Evolutionary conservation across 2,888 invertebrate species (phyloP), one percentile per base, ranked within the genome.

Genomic region (Tryphoninae sp.): DNA sequence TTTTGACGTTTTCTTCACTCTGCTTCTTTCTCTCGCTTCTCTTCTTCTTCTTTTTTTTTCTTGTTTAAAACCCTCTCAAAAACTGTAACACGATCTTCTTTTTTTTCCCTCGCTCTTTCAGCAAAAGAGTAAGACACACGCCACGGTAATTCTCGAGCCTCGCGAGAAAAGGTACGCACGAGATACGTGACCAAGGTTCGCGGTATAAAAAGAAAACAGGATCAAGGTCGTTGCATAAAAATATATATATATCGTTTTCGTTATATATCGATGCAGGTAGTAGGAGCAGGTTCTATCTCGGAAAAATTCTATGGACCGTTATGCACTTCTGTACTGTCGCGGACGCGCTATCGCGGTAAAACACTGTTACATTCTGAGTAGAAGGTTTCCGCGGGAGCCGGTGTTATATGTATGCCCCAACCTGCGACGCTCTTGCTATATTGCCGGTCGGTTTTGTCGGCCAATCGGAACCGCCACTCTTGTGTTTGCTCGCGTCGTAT

Each of bases 291-390:
- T 9, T 42, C 23, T 45, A n/a, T 22, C 45, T 2, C 45, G 71
- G 0, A 26, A 26, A 45, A 67, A 26, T 40, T 19, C 45, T 49
- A 33, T 40, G 40, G 45, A 19, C 4, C 59, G 42, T 45, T 22
- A 64, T 7, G 62, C 42, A 65, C 49, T 42, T 53, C 58, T 42
- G 22, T 11, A 33, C 4, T 59, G 11, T 26, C 79, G 79, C 79
- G 67, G 45, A 76, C 82, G 75, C 76, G 77, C 64, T 80, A 59
- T 77, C 79, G 69, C 74, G 76, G 61, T 83, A 76, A 85, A 80
- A 74, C 75, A 81, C 85, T 78, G 80, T 84, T 78, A 81, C 83
- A 82, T 81, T 84, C 72, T 82, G 83, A 81, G 81, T 71, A 77
- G 65, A 69, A 81, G 79, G 82, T 81, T 82, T 45, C 55, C 62